Base-by-base conservation (phyloP, 2,113 vertebrate genomes). In the Seriola dumerili region DNA sequence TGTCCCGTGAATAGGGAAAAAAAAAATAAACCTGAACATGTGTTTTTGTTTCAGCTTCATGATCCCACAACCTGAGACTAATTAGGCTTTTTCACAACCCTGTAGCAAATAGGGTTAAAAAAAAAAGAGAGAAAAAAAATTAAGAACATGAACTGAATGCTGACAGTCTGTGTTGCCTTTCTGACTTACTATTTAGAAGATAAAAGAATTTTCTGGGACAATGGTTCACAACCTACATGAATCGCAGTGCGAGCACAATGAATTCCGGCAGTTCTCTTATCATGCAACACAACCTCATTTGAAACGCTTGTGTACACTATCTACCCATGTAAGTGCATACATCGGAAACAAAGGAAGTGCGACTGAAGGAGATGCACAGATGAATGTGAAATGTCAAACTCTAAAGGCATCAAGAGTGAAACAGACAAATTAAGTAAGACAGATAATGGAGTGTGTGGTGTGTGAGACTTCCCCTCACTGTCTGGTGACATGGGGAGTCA, bases 21-120 rank as follows among this genome's bases (percentile, higher is more conserved):
- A 36, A 54, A 46, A 36, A 21, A 52, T 14, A 9, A 52, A n/a
- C 3, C 4, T 5, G 14, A 69, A 62, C 44, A 14, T 68, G 36
- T 57, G 34, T 48, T 76, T 77, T 48, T 79, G 21, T 61, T 46
- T 34, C 36, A 69, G 68, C 29, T 44, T 50, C 44, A 36, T 36
- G 48, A 80, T 63, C 52, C 14, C 1, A 11, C 42, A 14, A 59
- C 54, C 42, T 36, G 7, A 72, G 40, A 76, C 74, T 89, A 90
- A 89, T 92, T 87, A 85, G 61, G 40, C 46, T 69, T 68, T 54
- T 85, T 32, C 32, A 54, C 29, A 54, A 23, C 21, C 57, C 85
- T 42, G 23, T 34, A 74, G 62, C 58, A 86, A 86, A 70, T 23
- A 63, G 36, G 48, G 9, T 36, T 62, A 76, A 64, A 75, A 36